These are phyloP conservation scores for Toxotes jaculatrix DNA, from an alignment of 2,113 vertebrate species.

Conservation along the genomic window DNA sequence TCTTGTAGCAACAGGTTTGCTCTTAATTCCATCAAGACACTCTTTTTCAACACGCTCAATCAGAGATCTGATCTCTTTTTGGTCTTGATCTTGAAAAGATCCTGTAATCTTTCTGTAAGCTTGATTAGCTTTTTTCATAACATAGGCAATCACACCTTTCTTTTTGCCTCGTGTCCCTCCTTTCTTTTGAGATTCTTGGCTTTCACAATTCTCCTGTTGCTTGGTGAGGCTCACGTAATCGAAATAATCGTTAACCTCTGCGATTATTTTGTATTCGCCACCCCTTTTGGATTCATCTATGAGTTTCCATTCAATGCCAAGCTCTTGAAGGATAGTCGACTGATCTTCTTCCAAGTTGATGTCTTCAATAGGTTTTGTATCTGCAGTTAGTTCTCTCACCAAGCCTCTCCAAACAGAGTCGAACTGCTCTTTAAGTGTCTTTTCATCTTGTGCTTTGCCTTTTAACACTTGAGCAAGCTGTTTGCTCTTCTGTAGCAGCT, in stretches of 20 bases:
- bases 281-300: not conserved
- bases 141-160: too few relatives aligned
- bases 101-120: too few relatives aligned
- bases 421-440: conserved; percentile 31
- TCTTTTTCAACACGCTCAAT: not conserved
- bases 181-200: not conserved
- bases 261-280: not conserved
- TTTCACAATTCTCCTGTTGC: not conserved
- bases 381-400: conserved; percentile 24
- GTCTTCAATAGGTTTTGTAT: conserved; percentile 22
- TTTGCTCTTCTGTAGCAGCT: conserved; percentile 51
- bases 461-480: conserved; percentile 49
- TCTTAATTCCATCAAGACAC: not conserved
- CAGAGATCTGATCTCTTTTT: not conserved
- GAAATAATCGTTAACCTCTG: not conserved
- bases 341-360: conserved; percentile 20
- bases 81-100: too few relatives aligned
- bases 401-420: conserved; percentile 7
- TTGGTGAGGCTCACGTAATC: conserved; percentile 5
- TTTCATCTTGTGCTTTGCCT: conserved; percentile 17
- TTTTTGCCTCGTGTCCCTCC: too few relatives aligned
- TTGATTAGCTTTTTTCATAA: too few relatives aligned
- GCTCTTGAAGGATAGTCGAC: accelerated
- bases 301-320: not conserved
- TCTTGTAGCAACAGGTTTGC: conserved; percentile 39